These are phyloP conservation scores for Remorina albescens DNA, from an alignment of 2,797 vertebrate species.

Conservation along the genomic window DNA sequence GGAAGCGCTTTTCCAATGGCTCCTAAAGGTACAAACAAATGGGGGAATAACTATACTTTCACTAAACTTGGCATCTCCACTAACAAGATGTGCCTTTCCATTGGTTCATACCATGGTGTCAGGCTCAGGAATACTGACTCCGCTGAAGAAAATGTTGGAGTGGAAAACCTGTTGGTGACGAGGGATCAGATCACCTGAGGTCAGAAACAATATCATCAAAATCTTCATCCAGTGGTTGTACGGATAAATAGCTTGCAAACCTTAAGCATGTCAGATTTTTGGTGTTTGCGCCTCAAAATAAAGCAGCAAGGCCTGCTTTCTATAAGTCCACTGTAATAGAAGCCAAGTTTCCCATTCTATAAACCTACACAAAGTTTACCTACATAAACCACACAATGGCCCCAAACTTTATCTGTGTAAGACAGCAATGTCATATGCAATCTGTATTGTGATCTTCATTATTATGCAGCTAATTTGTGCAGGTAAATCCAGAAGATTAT, in stretches of 20 bases:
- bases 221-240: background rate
- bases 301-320: background rate
- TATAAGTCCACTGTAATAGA: too few species aligned
- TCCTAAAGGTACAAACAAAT: conserved; percentile 78
- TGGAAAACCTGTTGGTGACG: conserved; percentile 91
- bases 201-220: conserved; percentile 23
- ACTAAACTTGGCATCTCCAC: background rate
- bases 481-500: background rate
- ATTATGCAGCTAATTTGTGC: background rate
- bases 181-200: conserved; percentile 90
- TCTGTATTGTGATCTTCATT: background rate
- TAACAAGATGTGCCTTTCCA: background rate
- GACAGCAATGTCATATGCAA: background rate
- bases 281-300: background rate
- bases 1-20: conserved; percentile 89
- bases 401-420: too few species aligned
- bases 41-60: background rate
- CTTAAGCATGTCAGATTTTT: background rate
- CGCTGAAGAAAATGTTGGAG: conserved; percentile 91
- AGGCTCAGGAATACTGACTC: conserved; percentile 91
- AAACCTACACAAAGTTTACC: too few species aligned
- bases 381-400: too few species aligned
- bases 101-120: conserved; percentile 82
- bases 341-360: too few species aligned
- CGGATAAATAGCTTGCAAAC: background rate